Evolutionary conservation across 2,113 vertebrate genomes (phyloP).

Genomic region (Meleagris gallopavo): DNA sequence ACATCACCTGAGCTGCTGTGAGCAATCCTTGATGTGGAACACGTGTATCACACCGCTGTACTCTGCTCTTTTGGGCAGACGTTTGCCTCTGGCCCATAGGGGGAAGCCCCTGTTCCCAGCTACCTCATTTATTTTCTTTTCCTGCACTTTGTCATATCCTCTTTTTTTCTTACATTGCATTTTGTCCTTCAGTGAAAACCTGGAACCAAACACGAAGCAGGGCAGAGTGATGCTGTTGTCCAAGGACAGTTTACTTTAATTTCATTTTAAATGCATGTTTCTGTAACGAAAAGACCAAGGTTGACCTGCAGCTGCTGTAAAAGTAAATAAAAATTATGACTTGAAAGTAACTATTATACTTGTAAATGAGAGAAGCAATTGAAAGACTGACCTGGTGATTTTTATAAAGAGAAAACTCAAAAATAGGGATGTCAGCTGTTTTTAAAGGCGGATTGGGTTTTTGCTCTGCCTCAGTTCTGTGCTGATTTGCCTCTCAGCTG

Average conservation of each 20-base stretch:
- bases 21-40: neutral
- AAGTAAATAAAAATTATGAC: constrained; percentile 51
- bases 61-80: neutral
- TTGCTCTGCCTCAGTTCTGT: neutral
- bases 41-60: neutral
- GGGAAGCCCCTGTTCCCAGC: constrained; percentile 43
- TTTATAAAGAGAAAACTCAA: neutral
- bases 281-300: constrained; percentile 69
- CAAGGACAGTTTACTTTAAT: constrained; percentile 64
- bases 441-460: neutral
- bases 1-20: neutral
- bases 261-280: constrained; percentile 64
- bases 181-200: constrained; percentile 55
- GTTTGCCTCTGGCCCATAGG: neutral
- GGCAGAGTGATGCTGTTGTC: constrained; percentile 54
- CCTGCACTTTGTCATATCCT: constrained; percentile 44
- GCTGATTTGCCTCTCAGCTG: neutral
- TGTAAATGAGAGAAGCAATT: constrained; percentile 46
- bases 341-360: constrained; percentile 69
- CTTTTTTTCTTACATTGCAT: neutral
- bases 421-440: neutral
- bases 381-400: constrained; percentile 49
- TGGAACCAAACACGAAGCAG: constrained; percentile 35
- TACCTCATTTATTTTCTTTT: constrained; percentile 51
- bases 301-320: constrained; percentile 69